Conservation (phyloP, 2,797 vertebrate genomes). For the Alca torda region DNA sequence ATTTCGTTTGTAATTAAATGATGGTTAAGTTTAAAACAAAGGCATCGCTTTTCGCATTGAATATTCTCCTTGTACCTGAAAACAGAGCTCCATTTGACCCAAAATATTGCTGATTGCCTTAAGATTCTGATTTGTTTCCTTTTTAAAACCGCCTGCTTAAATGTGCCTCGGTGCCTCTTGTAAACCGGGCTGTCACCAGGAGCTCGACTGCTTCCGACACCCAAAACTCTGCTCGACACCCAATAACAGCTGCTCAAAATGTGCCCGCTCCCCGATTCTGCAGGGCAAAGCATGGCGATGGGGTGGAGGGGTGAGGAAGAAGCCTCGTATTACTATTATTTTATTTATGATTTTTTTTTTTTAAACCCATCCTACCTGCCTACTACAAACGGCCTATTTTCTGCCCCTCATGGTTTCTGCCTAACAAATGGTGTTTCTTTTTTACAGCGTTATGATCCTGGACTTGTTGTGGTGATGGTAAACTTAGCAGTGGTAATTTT, state of each 20-base stretch:
- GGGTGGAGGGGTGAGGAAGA: conserved; percentile 57
- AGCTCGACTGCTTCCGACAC: background rate
- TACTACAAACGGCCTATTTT: conserved; percentile 80
- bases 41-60: accelerated
- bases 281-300: background rate
- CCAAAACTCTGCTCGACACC: background rate
- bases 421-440: conserved; percentile 99
- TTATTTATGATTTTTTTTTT: background rate
- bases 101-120: background rate
- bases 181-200: accelerated
- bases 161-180: background rate
- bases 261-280: background rate
- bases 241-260: background rate
- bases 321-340: background rate
- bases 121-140: background rate
- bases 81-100: background rate
- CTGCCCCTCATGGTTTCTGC: conserved; percentile 94
- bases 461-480: conserved; percentile 99
- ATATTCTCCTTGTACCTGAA: background rate
- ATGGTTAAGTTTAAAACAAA: background rate
- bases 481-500: conserved; percentile 99
- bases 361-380: conserved; percentile 70
- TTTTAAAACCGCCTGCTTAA: background rate
- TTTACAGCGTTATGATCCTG: conserved; percentile 99
- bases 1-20: accelerated